Conservation (phyloP, 2,888 invertebrate genomes). For the Asteroscopus sphinx region DNA sequence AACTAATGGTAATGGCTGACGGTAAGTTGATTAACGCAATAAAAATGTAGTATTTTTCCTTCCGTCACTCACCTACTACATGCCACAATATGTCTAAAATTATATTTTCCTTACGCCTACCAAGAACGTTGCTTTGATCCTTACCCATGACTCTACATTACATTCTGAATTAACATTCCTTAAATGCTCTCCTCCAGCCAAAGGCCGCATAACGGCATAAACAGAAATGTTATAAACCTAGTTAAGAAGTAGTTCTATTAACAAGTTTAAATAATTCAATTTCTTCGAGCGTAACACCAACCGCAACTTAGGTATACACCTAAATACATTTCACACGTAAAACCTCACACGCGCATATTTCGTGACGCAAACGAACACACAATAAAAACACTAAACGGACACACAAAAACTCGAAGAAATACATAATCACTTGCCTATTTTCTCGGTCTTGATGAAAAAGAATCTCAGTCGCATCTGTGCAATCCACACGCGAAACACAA, state of each 20-base stretch:
- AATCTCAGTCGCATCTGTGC: conserved; percentile 78
- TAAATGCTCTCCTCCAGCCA: conserved; percentile 1
- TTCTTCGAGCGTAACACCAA: conserved; percentile 36
- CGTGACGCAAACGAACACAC: conserved; percentile 29
- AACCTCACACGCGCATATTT: conserved; percentile 13
- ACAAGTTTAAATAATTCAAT: conserved; percentile 25
- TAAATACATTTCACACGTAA: conserved; percentile 32
- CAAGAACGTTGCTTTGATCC: not conserved
- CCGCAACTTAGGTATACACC: conserved; percentile 24
- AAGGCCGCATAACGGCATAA: conserved; percentile 13
- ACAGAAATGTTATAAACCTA: conserved; percentile 4
- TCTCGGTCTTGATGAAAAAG: conserved; percentile 73
- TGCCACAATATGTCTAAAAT: not conserved
- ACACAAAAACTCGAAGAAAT: conserved; percentile 41
- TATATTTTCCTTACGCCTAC: not conserved
- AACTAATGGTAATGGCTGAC: not conserved
- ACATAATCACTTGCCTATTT: conserved; percentile 78
- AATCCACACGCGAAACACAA: conserved; percentile 68
- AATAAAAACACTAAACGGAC: conserved; percentile 37
- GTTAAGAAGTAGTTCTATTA: conserved; percentile 5
- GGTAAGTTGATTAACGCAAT: not conserved
- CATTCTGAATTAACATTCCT: conserved; percentile 10
- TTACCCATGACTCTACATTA: not conserved
- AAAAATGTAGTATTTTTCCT: not conserved
- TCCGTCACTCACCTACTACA: not conserved